A percentile compares a stretch with the other conserved stretches of the same genome.
Evolutionary conservation across 2,113 vertebrate genomes (phyloP).

Genomic region (Nothocercus nigrocapillus): DNA sequence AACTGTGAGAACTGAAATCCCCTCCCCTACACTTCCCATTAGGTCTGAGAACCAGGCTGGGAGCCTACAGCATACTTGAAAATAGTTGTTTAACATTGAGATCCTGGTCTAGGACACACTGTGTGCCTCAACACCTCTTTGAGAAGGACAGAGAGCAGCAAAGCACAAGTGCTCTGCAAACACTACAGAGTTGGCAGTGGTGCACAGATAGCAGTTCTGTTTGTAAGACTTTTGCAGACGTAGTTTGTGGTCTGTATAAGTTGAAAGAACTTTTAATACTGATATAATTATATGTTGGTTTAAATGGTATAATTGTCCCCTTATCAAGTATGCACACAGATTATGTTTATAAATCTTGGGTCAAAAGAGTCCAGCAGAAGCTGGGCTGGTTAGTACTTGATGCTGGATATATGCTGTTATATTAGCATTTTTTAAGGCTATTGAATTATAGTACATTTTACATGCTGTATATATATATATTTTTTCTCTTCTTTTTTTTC

Average conservation of each 20-base stretch:
- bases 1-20: background rate
- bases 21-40: background rate
- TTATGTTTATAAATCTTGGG: background rate
- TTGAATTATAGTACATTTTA: background rate
- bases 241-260: background rate
- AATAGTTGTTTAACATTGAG: background rate
- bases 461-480: background rate
- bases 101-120: background rate
- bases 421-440: slow-evolving; percentile 13
- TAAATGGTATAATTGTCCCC: background rate
- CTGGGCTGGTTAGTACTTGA: background rate
- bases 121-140: background rate
- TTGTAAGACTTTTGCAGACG: background rate
- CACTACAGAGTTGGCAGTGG: background rate
- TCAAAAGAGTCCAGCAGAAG: background rate
- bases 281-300: background rate
- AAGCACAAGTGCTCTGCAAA: background rate
- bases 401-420: background rate
- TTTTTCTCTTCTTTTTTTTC: background rate
- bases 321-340: slow-evolving; percentile 31
- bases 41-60: background rate
- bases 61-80: background rate
- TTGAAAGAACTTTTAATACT: background rate
- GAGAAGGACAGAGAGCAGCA: background rate
- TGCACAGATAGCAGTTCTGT: background rate